phyloP scores from a whole-genome alignment of 2,113 vertebrate species.

The Ammospiza nelsoni region DNA sequence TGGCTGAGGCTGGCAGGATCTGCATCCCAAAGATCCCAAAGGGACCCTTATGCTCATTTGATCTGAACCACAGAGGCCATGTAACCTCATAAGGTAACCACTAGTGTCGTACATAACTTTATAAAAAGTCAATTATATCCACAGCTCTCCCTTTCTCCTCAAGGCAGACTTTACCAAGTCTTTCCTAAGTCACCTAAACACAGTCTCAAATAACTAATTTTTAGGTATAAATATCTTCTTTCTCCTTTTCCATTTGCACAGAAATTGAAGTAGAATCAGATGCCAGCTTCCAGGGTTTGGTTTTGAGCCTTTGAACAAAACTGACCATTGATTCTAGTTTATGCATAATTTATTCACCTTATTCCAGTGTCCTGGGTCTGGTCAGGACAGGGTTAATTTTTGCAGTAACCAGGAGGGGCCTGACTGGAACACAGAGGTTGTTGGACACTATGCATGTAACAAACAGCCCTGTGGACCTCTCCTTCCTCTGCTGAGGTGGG shows the following conservation, averaged over 20 bases:
- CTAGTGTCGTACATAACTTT: rapidly evolving
- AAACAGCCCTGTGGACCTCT: too few species aligned
- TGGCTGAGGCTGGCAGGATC: background rate
- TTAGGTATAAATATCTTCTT: background rate
- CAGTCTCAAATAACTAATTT: background rate
- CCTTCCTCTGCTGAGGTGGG: background rate
- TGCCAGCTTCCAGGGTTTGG: background rate
- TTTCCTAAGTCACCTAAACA: background rate
- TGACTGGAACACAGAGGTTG: background rate
- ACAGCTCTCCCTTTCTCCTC: background rate
- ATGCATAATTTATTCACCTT: background rate
- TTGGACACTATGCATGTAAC: too few species aligned
- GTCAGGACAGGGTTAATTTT: background rate
- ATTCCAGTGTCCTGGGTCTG: background rate
- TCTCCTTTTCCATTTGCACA: background rate
- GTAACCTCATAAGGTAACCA: background rate
- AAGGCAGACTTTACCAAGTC: background rate
- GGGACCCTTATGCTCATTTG: background rate
- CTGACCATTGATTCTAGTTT: background rate
- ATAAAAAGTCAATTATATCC: background rate
- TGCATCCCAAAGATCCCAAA: background rate
- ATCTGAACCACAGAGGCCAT: too few species aligned
- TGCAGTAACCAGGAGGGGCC: background rate
- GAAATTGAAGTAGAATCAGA: background rate
- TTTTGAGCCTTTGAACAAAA: background rate